Evolutionary conservation across 23 tunicate genomes (phyloP).

Genomic region (Ciona savignyi): DNA sequence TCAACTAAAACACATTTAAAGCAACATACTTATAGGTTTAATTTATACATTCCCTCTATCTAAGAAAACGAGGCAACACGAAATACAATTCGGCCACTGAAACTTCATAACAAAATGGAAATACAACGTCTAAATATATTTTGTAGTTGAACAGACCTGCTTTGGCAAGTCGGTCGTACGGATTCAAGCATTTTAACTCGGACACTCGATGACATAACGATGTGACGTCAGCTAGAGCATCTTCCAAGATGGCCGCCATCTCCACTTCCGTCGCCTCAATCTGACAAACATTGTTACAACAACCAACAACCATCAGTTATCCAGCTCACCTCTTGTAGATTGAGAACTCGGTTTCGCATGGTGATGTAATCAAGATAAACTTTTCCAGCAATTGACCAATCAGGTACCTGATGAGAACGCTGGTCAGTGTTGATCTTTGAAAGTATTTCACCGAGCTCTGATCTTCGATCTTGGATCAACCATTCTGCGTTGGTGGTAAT

Average conservation of each 20-base stretch:
- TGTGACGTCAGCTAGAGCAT: conserved; percentile 16
- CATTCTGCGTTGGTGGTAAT: background rate
- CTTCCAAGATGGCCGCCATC: conserved; percentile 34
- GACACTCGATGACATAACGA: conserved; percentile 50
- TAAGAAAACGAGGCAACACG: too few relatives aligned
- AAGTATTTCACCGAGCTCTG: background rate
- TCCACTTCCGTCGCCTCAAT: conserved; percentile 7
- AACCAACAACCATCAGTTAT: too few relatives aligned
- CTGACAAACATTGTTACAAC: conserved; percentile 8
- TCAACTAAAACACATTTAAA: too few relatives aligned
- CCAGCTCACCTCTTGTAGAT: background rate
- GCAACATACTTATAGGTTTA: too few relatives aligned
- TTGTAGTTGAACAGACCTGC: too few relatives aligned
- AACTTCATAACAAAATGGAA: background rate
- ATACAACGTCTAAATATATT: background rate
- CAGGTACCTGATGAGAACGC: background rate
- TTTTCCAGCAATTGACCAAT: conserved; percentile 18
- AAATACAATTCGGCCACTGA: background rate
- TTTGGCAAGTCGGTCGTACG: conserved; percentile 44
- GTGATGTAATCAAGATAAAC: conserved; percentile 8
- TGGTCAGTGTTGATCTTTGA: background rate
- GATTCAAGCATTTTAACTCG: conserved; percentile 20
- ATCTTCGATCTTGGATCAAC: conserved; percentile 2
- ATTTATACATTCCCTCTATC: too few relatives aligned
- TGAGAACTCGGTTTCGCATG: background rate